phyloP scores from a whole-genome alignment of 23 tunicate genomes.

The Diplosoma virens region DNA sequence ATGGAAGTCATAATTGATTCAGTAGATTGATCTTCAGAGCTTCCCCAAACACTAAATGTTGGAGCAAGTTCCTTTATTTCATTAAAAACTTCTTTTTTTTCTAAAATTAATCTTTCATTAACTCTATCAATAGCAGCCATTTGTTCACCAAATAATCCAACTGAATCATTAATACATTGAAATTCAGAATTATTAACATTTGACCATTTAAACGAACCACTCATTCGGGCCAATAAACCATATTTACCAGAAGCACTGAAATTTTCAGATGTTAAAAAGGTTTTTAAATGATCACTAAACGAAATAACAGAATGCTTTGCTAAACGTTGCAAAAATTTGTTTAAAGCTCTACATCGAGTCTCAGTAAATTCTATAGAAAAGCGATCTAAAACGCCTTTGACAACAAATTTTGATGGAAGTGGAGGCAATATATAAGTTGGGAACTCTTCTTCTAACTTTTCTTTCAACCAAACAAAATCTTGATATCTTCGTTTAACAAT shows the following conservation, averaged over 20 bases:
- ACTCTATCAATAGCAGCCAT: slow-evolving; percentile 66
- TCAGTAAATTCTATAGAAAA: slow-evolving; percentile 57
- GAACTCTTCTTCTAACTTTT: slow-evolving; percentile 59
- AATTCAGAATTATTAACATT: slow-evolving; percentile 62
- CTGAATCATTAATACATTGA: slow-evolving; percentile 34
- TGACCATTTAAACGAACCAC: slow-evolving; percentile 66
- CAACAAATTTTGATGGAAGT: slow-evolving; percentile 83
- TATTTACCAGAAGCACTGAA: slow-evolving; percentile 54
- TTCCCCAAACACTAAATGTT: slow-evolving; percentile 72
- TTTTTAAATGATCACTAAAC: slow-evolving; percentile 65
- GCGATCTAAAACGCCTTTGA: slow-evolving; percentile 89
- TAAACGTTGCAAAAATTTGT: slow-evolving; percentile 62
- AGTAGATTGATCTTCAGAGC: slow-evolving; percentile 48
- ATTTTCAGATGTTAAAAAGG: slow-evolving; percentile 77
- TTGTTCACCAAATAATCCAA: slow-evolving; percentile 63
- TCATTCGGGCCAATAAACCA: slow-evolving; percentile 60
- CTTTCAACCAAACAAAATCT: slow-evolving; percentile 77
- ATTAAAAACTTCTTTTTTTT: slow-evolving; percentile 66
- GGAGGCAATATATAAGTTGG: slow-evolving; percentile 81
- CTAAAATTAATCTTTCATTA: slow-evolving; percentile 54
- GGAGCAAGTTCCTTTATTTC: slow-evolving; percentile 74
- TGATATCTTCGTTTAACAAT: slow-evolving; percentile 66
- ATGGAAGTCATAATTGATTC: slow-evolving; percentile 69
- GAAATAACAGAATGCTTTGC: slow-evolving; percentile 67
- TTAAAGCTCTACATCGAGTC: slow-evolving; percentile 70